These are phyloP conservation scores for Aphis craccivora DNA, from an alignment of 1,140 invertebrate genomes.

Conservation along the genomic window DNA sequence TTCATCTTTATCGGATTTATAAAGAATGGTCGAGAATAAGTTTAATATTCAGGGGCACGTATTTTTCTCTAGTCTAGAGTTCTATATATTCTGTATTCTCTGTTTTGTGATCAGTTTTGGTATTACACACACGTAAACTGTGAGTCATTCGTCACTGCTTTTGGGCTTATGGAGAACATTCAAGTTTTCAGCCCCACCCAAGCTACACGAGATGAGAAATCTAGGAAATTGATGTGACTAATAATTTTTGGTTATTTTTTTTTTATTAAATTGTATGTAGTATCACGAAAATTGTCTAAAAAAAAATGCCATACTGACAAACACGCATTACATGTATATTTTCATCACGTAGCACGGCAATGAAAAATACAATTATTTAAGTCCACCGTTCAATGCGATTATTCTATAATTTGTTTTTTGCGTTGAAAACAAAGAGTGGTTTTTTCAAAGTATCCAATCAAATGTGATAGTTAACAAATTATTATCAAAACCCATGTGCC, in stretches of 20 bases:
- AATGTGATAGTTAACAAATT: neutral
- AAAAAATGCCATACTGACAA: neutral
- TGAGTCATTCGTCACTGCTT: constrained; percentile 37
- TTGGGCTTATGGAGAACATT: neutral
- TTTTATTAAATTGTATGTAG: neutral
- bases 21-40: neutral
- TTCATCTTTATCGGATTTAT: constrained; percentile 22
- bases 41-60: constrained; percentile 28
- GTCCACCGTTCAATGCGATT: neutral
- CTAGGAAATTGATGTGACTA: constrained; percentile 20
- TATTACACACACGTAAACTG: constrained; percentile 24
- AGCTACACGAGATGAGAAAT: neutral
- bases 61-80: neutral
- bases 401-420: neutral
- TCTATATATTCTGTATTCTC: neutral
- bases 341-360: neutral
- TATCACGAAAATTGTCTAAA: neutral
- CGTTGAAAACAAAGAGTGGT: neutral
- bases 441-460: neutral
- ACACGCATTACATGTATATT: neutral
- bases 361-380: neutral
- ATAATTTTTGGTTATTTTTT: constrained; percentile 30
- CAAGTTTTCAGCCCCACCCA: neutral
- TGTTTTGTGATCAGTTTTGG: neutral
- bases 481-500: neutral